Conservation (phyloP, 1,140 invertebrate genomes). For the Helicoverpa armigera region DNA sequence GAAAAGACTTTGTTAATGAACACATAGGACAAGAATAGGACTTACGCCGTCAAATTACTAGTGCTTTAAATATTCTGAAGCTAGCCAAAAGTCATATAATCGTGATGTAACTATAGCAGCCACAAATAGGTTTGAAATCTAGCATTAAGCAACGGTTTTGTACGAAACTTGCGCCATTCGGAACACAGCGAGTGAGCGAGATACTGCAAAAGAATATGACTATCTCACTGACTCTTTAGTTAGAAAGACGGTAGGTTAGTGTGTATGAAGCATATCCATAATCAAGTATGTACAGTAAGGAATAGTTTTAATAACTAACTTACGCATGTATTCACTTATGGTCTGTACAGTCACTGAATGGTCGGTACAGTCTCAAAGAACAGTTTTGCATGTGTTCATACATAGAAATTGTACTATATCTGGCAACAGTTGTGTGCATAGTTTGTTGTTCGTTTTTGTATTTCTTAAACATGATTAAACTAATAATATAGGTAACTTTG, state of each 20-base stretch:
- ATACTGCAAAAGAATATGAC: background rate
- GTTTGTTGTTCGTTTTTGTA: conserved; percentile 72
- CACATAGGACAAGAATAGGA: background rate
- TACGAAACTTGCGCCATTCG: conserved; percentile 21
- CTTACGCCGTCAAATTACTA: background rate
- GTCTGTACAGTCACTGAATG: too few species aligned
- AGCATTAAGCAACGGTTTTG: conserved; percentile 36
- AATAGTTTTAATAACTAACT: conserved; percentile 28
- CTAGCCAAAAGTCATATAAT: conserved; percentile 31
- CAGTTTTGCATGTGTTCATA: conserved; percentile 70
- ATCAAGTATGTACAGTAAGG: conserved; percentile 4
- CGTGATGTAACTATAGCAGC: background rate
- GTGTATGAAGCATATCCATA: conserved; percentile 35
- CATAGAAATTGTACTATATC: conserved; percentile 59
- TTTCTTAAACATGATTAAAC: conserved; percentile 59
- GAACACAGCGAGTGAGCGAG: conserved; percentile 14
- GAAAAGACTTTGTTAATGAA: background rate
- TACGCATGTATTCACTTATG: conserved; percentile 5
- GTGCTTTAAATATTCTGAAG: conserved; percentile 16
- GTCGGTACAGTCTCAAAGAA: conserved; percentile 40
- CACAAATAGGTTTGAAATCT: conserved; percentile 21
- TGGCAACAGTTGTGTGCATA: conserved; percentile 65
- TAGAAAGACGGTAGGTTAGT: background rate
- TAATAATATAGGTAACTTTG: conserved; percentile 67
- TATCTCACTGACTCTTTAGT: conserved; percentile 12